A percentile compares a stretch with the other conserved stretches of the same genome.
phyloP scores from a whole-genome alignment of 1,140 invertebrate genomes.

The Tetraneura akinire region DNA sequence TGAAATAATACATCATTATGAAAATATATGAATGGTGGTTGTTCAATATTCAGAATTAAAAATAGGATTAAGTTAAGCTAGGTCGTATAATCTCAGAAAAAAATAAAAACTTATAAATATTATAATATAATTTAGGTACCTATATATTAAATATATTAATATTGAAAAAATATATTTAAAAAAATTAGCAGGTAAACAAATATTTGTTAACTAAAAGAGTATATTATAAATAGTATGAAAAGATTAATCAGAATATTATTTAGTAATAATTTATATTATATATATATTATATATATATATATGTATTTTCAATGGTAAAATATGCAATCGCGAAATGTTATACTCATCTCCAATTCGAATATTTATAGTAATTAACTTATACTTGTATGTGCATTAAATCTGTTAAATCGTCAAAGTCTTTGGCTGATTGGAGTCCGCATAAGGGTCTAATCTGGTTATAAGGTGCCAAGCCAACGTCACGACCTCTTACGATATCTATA shows the following conservation, averaged over 20 bases:
- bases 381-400: conserved; percentile 54
- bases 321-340: no score
- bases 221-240: no score
- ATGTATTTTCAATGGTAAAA: no score
- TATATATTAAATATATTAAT: background rate
- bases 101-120: background rate
- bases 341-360: no score
- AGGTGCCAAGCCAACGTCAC: conserved; percentile 82
- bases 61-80: background rate
- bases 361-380: background rate
- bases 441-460: conserved; percentile 78
- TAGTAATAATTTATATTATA: no score
- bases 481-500: conserved; percentile 82
- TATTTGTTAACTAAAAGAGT: no score
- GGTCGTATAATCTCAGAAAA: background rate
- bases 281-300: no score
- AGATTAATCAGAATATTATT: no score
- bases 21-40: no score
- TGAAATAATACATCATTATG: no score
- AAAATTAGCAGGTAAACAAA: no score
- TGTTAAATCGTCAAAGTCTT: conserved; percentile 59
- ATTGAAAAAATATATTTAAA: background rate
- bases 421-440: conserved; percentile 73
- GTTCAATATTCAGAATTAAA: no score
- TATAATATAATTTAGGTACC: background rate